phyloP scores from a whole-genome alignment of 2,888 invertebrate genomes.

The Morinoia aosen region DNA sequence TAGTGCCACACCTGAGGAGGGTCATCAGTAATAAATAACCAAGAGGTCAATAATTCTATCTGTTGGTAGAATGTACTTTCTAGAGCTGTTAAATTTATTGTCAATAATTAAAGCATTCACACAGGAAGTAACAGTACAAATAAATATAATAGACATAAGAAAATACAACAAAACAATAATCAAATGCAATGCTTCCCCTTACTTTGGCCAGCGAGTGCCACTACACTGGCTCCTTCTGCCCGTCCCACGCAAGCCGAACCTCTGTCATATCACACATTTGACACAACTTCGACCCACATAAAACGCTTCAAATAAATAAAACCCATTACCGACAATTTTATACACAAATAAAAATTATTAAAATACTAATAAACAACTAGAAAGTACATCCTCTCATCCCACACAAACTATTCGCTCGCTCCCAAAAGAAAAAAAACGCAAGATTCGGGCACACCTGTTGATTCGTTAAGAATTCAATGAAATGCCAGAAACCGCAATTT shows the following conservation, averaged over 20 bases:
- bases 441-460: conserved; percentile 4
- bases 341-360: background rate
- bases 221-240: background rate
- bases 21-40: too few species aligned
- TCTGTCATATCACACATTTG: background rate
- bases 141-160: too few species aligned
- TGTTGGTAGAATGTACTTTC: too few species aligned
- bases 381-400: conserved; percentile 6
- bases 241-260: background rate
- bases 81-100: too few species aligned
- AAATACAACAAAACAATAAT: too few species aligned
- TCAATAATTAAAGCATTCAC: too few species aligned
- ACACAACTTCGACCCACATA: background rate
- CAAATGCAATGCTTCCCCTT: background rate
- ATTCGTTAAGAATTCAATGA: background rate
- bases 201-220: background rate
- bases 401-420: background rate
- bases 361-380: background rate
- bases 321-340: background rate
- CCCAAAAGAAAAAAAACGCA: background rate
- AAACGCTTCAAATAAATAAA: background rate
- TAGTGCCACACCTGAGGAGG: too few species aligned
- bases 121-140: too few species aligned
- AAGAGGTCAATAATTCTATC: too few species aligned
- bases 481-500: background rate